These are phyloP conservation scores for Passer montanus DNA, from an alignment of 2,113 vertebrate genomes.

Conservation along the genomic window DNA sequence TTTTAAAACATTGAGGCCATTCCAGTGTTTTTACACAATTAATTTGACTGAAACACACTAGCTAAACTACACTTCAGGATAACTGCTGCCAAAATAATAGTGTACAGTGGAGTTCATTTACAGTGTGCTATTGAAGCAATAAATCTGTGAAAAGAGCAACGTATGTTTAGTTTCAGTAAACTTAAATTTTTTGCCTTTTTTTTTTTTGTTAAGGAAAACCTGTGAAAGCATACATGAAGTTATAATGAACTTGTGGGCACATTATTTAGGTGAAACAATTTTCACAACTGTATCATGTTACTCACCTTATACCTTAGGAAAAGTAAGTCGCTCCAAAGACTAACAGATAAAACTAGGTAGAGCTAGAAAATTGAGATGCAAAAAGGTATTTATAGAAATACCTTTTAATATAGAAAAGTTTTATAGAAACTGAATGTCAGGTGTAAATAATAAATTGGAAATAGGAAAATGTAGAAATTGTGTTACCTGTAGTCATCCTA, in stretches of 20 bases:
- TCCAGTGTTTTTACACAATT: neutral
- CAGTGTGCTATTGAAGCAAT: constrained; percentile 15
- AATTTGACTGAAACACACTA: neutral
- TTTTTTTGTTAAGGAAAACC: neutral
- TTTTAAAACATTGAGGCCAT: neutral
- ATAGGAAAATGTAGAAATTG: neutral
- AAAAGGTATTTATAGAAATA: neutral
- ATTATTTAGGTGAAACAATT: neutral
- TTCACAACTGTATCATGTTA: neutral
- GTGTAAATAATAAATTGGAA: neutral
- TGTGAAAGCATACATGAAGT: neutral
- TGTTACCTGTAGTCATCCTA: neutral
- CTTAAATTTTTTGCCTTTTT: neutral
- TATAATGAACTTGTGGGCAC: neutral
- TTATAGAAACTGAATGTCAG: neutral
- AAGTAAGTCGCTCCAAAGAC: neutral
- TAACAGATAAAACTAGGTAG: neutral
- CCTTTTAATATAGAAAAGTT: neutral
- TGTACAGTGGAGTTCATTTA: neutral
- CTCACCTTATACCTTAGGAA: neutral
- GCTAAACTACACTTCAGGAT: neutral
- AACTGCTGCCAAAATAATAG: constrained; percentile 6
- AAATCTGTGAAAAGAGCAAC: constrained; percentile 19
- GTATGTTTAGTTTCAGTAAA: neutral
- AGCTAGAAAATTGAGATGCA: neutral